Conservation (phyloP, 1,140 invertebrate species). For the Homalodisca vitripennis region DNA sequence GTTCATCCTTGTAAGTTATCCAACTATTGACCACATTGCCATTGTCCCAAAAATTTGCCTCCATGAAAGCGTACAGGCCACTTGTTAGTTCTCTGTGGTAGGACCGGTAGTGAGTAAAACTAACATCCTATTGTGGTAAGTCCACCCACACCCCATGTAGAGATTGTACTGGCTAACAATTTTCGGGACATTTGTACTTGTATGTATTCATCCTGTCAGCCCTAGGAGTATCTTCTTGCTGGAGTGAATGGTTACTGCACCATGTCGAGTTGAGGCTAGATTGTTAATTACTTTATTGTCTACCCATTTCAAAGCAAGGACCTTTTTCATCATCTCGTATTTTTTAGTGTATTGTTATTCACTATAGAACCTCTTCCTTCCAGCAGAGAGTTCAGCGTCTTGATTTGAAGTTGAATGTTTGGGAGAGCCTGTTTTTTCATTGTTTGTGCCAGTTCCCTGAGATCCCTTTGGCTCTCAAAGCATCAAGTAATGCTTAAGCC, state of each 20-base stretch:
- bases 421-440: conserved; percentile 29
- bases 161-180: conserved; percentile 11
- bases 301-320: conserved; percentile 26
- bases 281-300: conserved; percentile 24
- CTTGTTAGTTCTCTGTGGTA: conserved; percentile 25
- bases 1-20: conserved; percentile 23
- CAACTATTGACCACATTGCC: conserved; percentile 6
- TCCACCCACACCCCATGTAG: not conserved
- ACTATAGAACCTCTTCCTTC: conserved; percentile 16
- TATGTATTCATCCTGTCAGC: conserved; percentile 11
- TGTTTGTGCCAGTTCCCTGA: conserved; percentile 1
- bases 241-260: not conserved
- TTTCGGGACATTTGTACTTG: conserved; percentile 7
- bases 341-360: too few relatives aligned
- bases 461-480: conserved; percentile 13
- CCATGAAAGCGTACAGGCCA: conserved; percentile 25
- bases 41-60: conserved; percentile 20
- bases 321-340: not conserved
- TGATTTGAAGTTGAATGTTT: conserved; percentile 19
- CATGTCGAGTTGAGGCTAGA: conserved; percentile 8
- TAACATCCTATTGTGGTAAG: conserved; percentile 8
- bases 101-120: conserved; percentile 29
- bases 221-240: not conserved
- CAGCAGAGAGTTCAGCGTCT: not conserved
- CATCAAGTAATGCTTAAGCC: not conserved